A percentile compares a stretch with the other conserved stretches of the same genome.
These are phyloP conservation scores for Alca torda DNA, from an alignment of 2,797 vertebrate species.

Conservation along the genomic window DNA sequence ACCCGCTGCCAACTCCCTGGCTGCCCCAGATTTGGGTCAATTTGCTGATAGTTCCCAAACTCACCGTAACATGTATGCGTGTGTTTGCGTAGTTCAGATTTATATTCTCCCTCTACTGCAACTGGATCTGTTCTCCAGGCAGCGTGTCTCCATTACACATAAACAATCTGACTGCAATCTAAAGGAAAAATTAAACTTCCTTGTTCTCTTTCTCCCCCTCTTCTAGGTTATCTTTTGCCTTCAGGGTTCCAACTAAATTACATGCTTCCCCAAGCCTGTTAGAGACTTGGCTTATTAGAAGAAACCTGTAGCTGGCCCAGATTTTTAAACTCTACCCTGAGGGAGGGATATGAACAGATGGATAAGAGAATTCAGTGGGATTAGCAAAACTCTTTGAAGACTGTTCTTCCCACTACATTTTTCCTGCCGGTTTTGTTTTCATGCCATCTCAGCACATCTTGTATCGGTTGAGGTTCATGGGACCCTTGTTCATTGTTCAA, in stretches of 20 bases:
- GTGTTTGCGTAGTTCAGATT: not conserved
- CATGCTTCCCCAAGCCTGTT: slow-evolving; percentile 29
- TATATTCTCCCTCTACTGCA: not conserved
- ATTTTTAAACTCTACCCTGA: slow-evolving; percentile 28
- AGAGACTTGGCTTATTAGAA: slow-evolving; percentile 16
- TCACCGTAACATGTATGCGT: fast-evolving
- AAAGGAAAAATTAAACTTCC: not conserved
- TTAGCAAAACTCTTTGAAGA: slow-evolving; percentile 52
- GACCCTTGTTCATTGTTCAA: not conserved
- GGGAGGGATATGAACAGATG: slow-evolving; percentile 55
- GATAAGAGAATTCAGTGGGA: slow-evolving; percentile 39
- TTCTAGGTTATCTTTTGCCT: slow-evolving; percentile 1
- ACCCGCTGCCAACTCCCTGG: not conserved
- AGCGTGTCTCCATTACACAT: not conserved
- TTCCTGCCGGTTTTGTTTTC: not conserved
- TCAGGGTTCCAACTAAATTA: not conserved
- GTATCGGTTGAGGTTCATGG: not conserved
- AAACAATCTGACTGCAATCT: not conserved
- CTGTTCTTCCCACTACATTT: not conserved
- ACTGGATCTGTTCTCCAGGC: not conserved
- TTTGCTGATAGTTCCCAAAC: not conserved
- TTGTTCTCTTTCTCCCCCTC: not conserved
- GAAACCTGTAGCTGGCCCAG: slow-evolving; percentile 55
- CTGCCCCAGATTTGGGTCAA: not conserved
- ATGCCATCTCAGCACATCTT: slow-evolving; percentile 23